phyloP scores from a whole-genome alignment of 2,888 invertebrate species.

The Xylota segnis region DNA sequence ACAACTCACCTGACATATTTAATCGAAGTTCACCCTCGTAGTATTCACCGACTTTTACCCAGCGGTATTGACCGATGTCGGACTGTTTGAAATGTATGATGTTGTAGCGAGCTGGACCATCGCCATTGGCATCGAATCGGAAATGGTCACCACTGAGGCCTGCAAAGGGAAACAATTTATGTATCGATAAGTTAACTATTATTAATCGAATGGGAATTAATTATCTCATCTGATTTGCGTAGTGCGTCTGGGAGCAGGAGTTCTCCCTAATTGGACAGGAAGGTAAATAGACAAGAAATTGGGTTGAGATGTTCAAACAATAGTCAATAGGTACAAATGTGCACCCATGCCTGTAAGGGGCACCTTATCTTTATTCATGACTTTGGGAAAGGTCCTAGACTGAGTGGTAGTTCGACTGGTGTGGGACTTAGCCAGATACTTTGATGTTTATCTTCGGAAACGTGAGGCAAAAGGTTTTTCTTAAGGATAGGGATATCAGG shows the following conservation, averaged over 20 bases:
- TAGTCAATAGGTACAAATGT: too few species aligned
- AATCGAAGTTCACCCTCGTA: constrained; percentile 91
- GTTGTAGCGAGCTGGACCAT: constrained; percentile 97
- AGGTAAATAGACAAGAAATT: too few species aligned
- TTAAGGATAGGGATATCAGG: too few species aligned
- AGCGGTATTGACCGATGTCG: constrained; percentile 89
- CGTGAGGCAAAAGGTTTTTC: too few species aligned
- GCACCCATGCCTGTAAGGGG: too few species aligned
- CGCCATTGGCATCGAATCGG: constrained; percentile 95
- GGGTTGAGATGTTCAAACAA: too few species aligned
- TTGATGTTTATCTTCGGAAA: too few species aligned
- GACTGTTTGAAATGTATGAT: constrained; percentile 97
- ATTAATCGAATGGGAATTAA: background rate
- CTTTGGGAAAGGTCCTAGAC: too few species aligned
- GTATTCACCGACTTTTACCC: constrained; percentile 95
- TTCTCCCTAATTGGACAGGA: too few species aligned
- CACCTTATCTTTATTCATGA: too few species aligned
- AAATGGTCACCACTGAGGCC: constrained; percentile 96
- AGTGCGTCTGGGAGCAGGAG: background rate
- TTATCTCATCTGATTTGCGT: background rate
- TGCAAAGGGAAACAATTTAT: constrained; percentile 81
- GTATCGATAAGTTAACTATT: background rate
- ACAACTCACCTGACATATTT: constrained; percentile 90
- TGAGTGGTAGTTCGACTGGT: too few species aligned
- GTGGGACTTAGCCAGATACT: too few species aligned